Conservation (phyloP, 2,113 vertebrate genomes). For the Labeo catla region DNA sequence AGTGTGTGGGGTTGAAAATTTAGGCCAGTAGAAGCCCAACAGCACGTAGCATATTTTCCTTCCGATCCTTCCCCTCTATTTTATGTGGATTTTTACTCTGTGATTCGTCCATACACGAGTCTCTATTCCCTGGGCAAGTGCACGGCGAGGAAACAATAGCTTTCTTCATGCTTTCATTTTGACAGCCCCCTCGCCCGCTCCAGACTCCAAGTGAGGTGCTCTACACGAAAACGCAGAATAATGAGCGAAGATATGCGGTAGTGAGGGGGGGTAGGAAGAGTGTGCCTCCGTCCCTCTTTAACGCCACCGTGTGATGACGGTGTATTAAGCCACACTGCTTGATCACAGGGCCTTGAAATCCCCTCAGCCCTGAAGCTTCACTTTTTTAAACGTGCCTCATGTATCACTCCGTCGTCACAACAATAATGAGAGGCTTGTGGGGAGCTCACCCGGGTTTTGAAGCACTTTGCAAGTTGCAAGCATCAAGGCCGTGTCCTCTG, state of each 20-base stretch:
- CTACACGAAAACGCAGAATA: conserved; percentile 67
- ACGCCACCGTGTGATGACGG: conserved; percentile 50
- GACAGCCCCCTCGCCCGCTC: conserved; percentile 69
- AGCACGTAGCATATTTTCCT: conserved; percentile 39
- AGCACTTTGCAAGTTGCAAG: conserved; percentile 24
- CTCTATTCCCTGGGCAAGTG: conserved; percentile 61
- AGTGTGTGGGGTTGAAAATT: conserved; percentile 44
- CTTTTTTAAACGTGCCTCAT: conserved; percentile 32
- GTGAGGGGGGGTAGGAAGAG: background rate
- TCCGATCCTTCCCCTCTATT: background rate
- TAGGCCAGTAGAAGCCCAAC: conserved; percentile 35
- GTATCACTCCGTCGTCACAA: conserved; percentile 51
- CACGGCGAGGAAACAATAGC: conserved; percentile 64
- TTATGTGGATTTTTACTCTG: conserved; percentile 59
- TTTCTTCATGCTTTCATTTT: conserved; percentile 63
- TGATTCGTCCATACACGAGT: conserved; percentile 55
- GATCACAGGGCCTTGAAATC: conserved; percentile 67
- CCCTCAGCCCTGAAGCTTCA: conserved; percentile 51
- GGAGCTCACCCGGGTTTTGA: conserved; percentile 6
- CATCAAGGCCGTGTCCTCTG: conserved; percentile 52
- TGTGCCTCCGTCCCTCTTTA: conserved; percentile 39
- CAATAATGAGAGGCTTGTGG: conserved; percentile 59
- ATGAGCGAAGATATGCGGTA: conserved; percentile 69
- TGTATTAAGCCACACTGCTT: conserved; percentile 68
- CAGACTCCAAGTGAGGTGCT: conserved; percentile 63